A percentile compares a stretch with the other conserved stretches of the same genome.
Conservation (phyloP, 1,140 invertebrate genomes). For the Phymorhynchus buccinoides region DNA sequence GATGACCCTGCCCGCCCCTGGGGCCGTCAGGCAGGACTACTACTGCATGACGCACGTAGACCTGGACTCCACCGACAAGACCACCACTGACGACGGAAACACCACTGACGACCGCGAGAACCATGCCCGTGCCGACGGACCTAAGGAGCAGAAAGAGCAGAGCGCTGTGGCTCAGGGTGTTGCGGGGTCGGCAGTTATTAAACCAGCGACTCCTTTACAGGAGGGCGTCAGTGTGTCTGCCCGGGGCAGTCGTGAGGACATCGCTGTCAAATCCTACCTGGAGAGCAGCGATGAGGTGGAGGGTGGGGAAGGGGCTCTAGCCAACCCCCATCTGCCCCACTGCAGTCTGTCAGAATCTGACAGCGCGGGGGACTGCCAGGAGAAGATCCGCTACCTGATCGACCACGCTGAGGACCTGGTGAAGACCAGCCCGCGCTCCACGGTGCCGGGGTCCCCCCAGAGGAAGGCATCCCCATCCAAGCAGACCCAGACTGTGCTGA, state of each 20-base stretch:
- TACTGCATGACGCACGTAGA: slow-evolving; percentile 52
- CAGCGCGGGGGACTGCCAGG: slow-evolving; percentile 43
- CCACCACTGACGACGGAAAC: slow-evolving; percentile 44
- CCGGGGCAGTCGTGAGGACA: background rate
- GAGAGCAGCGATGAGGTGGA: slow-evolving; percentile 35
- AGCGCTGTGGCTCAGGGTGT: background rate
- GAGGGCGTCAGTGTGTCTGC: background rate
- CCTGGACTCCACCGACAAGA: slow-evolving; percentile 49
- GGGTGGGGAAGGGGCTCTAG: background rate
- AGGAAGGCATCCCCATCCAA: slow-evolving; percentile 46
- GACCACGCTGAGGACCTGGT: slow-evolving; percentile 61
- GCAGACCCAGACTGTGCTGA: slow-evolving; percentile 44
- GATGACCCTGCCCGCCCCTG: slow-evolving; percentile 39
- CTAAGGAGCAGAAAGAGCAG: background rate
- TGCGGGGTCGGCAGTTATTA: background rate
- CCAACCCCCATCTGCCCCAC: background rate
- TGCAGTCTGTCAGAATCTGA: slow-evolving; percentile 42
- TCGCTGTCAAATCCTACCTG: slow-evolving; percentile 32
- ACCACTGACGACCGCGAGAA: slow-evolving; percentile 32
- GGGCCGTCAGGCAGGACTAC: slow-evolving; percentile 36
- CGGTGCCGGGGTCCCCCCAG: slow-evolving; percentile 33
- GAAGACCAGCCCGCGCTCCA: slow-evolving; percentile 39
- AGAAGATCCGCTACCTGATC: slow-evolving; percentile 59
- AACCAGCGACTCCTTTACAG: background rate
- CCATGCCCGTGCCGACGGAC: background rate